Base-by-base conservation (phyloP, 2,888 invertebrate genomes). In the Pseudanteris insignis region DNA sequence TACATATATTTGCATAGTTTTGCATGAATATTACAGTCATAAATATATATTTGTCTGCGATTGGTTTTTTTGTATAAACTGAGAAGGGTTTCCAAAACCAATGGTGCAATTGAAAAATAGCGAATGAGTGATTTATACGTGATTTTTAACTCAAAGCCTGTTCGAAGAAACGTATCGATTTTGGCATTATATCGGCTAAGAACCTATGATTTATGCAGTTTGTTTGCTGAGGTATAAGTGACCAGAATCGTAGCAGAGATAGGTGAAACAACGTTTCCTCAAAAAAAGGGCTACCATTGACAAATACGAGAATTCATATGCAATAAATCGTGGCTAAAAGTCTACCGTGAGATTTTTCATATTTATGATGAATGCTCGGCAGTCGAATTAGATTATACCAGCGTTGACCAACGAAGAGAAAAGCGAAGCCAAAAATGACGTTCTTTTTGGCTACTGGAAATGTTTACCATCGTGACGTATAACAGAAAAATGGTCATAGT, bases 231-330 rank as follows among this genome's bases (percentile, higher is more conserved):
- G 47, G 37, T 13, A 43, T 43, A 48, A 53, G 48, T 54, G 53
- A 63, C 44, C 53, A 21, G 37, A 44, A 30, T 30, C 24, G 33
- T 53, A 33, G 2, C 13, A 40, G 40, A 41, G 55, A 59, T 54
- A 54, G 43, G 50, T 54, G 47, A 63, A 63, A 54, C 54, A 55
- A 50, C 43, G 36, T 54, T n/a, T n/a, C 18, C 11, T 2, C n/a
- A n/a, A 44, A 54, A 54, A 61, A 48, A 44, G 13, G 44, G 44
- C 46, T 44, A 34, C 71, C 70, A 76, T 77, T 77, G 78, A 76
- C 78, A 78, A 78, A 77, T 76, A 74, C 72, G 68, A 64, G 67
- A 77, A 75, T 77, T 78, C 77, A 77, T 78, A 77, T 77, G 77
- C 76, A 77, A 78, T 78, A 78, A 78, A 78, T 78, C 73, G 66